phyloP scores from a whole-genome alignment of 2,797 vertebrate species.

The Garrulus glandarius region DNA sequence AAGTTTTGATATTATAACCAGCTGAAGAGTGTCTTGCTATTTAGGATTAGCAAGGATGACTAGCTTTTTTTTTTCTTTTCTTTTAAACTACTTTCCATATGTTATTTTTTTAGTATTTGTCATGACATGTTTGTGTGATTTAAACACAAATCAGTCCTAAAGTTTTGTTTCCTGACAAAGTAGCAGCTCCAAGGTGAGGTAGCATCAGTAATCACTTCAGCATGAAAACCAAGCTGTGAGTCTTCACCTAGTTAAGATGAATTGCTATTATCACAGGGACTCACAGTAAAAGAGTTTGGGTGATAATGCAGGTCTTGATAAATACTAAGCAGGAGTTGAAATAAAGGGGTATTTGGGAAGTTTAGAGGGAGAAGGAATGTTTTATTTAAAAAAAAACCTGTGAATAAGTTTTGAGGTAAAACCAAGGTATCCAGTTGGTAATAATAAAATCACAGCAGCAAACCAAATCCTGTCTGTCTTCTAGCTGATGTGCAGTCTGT shows the following conservation, averaged over 20 bases:
- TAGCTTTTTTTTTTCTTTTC: neutral
- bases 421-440: accelerated
- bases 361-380: neutral
- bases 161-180: neutral
- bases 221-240: neutral
- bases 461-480: neutral
- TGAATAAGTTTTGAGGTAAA: neutral
- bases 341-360: neutral
- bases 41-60: neutral
- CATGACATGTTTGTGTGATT: neutral
- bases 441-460: neutral
- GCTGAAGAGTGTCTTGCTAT: neutral
- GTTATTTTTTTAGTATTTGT: neutral
- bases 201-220: neutral
- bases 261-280: neutral
- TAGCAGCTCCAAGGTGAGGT: neutral
- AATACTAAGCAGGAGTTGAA: neutral
- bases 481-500: neutral
- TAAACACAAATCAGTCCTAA: neutral
- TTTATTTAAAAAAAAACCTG: neutral
- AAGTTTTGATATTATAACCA: neutral
- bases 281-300: neutral
- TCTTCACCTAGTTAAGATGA: neutral
- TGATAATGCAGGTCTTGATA: neutral
- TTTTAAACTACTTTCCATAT: neutral